phyloP scores from a whole-genome alignment of 2,888 invertebrate species.

The Leuctra nigra region DNA sequence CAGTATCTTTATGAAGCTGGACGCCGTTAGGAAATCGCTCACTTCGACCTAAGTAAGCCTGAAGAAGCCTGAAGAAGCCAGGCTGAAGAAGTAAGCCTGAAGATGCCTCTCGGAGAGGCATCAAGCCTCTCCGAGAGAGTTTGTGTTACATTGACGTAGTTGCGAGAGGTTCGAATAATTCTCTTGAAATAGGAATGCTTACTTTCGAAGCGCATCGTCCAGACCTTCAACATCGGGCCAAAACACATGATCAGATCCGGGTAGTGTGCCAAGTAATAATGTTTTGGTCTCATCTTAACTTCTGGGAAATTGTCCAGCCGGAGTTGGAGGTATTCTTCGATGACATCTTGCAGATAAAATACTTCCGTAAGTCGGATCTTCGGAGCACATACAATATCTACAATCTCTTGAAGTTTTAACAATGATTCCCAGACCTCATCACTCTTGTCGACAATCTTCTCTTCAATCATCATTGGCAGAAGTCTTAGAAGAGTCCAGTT shows the following conservation, averaged over 20 bases:
- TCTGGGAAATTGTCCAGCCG: background rate
- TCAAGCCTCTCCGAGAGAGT: background rate
- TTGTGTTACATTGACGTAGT: constrained; percentile 8
- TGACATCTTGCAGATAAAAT: background rate
- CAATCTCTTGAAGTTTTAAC: background rate
- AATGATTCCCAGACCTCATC: constrained; percentile 4
- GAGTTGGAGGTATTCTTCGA: background rate
- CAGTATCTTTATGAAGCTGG: background rate
- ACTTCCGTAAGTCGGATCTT: background rate
- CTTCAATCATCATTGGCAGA: background rate
- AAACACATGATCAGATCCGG: constrained; percentile 4
- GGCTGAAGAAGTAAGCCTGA: no score
- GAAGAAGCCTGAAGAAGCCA: no score
- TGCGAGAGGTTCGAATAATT: background rate
- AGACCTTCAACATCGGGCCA: constrained; percentile 9
- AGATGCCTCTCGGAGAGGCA: no score
- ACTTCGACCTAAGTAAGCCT: background rate
- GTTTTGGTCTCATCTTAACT: constrained; percentile 11
- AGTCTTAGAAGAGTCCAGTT: background rate
- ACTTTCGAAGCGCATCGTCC: constrained; percentile 17
- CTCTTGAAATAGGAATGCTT: constrained; percentile 18
- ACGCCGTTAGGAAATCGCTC: background rate
- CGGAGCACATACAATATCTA: background rate
- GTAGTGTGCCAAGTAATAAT: constrained; percentile 16
- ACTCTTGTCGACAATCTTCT: background rate